phyloP scores from a whole-genome alignment of 2,113 vertebrate species.

The Lagopus muta region DNA sequence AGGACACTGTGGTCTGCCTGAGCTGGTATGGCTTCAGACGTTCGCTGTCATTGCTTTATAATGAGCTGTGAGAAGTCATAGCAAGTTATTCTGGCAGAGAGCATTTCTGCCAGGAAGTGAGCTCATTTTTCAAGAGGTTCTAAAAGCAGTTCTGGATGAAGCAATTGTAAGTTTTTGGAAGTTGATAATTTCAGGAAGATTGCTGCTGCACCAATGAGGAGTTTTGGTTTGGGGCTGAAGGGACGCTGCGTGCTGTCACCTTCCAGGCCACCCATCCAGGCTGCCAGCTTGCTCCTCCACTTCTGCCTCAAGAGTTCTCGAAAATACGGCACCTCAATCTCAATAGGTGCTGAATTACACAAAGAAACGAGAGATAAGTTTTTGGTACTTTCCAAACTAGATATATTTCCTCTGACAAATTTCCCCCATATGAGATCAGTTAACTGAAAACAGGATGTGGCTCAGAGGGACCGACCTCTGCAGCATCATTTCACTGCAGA shows the following conservation, averaged over 20 bases:
- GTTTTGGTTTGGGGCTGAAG: not conserved
- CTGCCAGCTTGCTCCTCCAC: not conserved
- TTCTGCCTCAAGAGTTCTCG: not conserved
- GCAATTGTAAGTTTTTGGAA: not conserved
- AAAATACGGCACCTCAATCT: conserved; percentile 56
- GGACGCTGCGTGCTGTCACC: not conserved
- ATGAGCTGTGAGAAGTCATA: not conserved
- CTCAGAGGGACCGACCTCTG: conserved; percentile 51
- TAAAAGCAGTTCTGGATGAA: not conserved
- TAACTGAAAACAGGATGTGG: conserved; percentile 84
- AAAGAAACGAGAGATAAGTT: conserved; percentile 73
- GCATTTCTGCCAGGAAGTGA: not conserved
- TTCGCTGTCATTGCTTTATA: not conserved
- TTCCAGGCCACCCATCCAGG: not conserved
- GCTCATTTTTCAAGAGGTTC: not conserved
- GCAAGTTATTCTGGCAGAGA: not conserved
- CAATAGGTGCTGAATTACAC: conserved; percentile 69
- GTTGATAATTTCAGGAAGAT: not conserved
- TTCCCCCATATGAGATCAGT: conserved; percentile 80
- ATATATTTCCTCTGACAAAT: conserved; percentile 80
- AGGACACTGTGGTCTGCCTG: not conserved
- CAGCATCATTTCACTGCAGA: not conserved
- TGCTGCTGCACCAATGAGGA: not conserved
- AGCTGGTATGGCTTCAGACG: not conserved
- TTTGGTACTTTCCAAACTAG: conserved; percentile 84